A percentile compares a stretch with the other conserved stretches of the same genome.
Conservation (phyloP, 2,888 invertebrate genomes). For the Lithodes maja region DNA sequence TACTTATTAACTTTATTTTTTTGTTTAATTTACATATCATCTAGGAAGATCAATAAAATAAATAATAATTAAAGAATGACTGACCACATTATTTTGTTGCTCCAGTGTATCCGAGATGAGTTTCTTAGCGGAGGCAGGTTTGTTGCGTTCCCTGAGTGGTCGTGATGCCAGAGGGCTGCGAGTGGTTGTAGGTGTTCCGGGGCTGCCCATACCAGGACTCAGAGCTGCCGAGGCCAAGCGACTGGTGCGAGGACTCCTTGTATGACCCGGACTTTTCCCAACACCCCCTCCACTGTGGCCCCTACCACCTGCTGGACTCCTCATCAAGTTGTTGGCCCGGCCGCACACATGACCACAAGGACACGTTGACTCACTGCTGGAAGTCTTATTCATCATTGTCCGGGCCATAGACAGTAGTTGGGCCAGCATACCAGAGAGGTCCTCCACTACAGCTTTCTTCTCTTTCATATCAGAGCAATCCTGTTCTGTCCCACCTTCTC, state of each 20-base stretch:
- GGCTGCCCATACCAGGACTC: neutral
- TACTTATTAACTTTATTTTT: too few relatives aligned
- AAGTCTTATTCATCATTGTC: conserved; percentile 35
- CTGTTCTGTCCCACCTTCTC: neutral
- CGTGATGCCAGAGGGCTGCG: conserved; percentile 12
- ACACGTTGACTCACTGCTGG: conserved; percentile 33
- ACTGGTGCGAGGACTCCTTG: conserved; percentile 45
- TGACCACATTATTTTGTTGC: neutral
- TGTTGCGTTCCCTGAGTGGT: conserved; percentile 43
- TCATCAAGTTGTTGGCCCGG: conserved; percentile 10
- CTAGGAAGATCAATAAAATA: too few relatives aligned
- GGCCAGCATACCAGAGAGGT: conserved; percentile 54
- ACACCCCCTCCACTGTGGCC: conserved; percentile 31
- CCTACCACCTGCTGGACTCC: conserved; percentile 47
- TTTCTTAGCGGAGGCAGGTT: conserved; percentile 55
- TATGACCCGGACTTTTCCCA: conserved; percentile 46
- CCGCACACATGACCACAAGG: conserved; percentile 57
- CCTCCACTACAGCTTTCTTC: conserved; percentile 40
- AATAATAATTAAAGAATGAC: too few relatives aligned
- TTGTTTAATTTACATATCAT: too few relatives aligned
- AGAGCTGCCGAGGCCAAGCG: conserved; percentile 11
- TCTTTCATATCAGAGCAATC: neutral
- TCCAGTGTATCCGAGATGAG: conserved; percentile 45
- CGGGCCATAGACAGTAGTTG: conserved; percentile 55
- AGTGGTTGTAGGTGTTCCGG: neutral